These are phyloP conservation scores for Phenacoccus solenopsis DNA, from an alignment of 1,140 invertebrate genomes.

Conservation along the genomic window DNA sequence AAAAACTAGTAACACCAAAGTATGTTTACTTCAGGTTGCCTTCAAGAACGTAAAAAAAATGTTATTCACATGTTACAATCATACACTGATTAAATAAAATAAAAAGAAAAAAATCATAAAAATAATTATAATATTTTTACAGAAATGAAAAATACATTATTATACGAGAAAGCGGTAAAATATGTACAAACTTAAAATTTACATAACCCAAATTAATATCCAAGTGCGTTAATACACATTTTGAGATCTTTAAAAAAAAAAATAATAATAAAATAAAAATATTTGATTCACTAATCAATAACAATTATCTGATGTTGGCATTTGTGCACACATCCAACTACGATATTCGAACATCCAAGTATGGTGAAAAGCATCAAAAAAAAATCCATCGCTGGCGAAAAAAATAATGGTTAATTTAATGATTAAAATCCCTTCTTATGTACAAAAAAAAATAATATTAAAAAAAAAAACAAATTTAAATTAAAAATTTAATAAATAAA, in stretches of 20 bases:
- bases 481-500: neutral
- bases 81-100: too few species aligned
- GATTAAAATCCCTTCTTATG: neutral
- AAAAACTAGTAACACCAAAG: too few species aligned
- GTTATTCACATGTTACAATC: too few species aligned
- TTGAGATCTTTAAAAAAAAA: conserved; percentile 11
- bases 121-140: conserved; percentile 6
- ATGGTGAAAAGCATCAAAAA: neutral
- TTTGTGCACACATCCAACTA: neutral
- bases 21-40: too few species aligned
- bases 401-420: neutral
- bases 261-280: neutral
- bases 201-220: conserved; percentile 12
- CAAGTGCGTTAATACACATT: conserved; percentile 12
- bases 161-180: conserved; percentile 12
- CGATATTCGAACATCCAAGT: neutral
- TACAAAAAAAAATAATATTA: too few species aligned
- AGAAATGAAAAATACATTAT: conserved; percentile 9
- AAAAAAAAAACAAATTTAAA: neutral
- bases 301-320: neutral
- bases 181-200: conserved; percentile 8
- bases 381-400: neutral
- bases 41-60: too few species aligned
- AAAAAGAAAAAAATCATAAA: neutral
- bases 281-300: neutral